Base-by-base conservation (phyloP, 2,113 vertebrate species). In the Triplophysa rosa region DNA sequence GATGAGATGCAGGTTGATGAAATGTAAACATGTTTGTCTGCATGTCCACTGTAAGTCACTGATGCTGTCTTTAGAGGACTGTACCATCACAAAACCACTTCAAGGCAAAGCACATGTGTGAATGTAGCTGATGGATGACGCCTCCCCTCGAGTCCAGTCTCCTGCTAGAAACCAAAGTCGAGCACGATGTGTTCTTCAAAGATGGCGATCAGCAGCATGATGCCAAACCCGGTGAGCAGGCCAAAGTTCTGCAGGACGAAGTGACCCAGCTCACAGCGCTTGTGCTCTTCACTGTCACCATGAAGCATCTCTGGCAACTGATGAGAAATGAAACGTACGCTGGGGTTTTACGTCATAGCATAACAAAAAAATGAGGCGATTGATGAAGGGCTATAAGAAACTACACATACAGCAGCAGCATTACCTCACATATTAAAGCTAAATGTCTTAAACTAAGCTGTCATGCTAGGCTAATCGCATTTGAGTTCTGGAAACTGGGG, bases 271-370 rank as follows among this genome's bases (percentile, higher is more conserved):
- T 96, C 95, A 88, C 95, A 97, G 54, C 95, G 94, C 83, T 96
- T 95, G 3, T 97, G 95, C 1, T 97, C 95, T 89, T 98, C 97
- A 0, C 96, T 95, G 89, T 98, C 97, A 12, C 96, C 95, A 9
- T 99, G 98, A 56, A 99, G 91, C 98, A 99, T 99, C 87, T 99
- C 98, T 42, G 98, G 98, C 85, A 99, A 92, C 98, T 99, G 85
- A 68, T 37, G 23, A 37, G 58, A 54, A 56, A 21, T 58, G 14
- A 56, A 68, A 79, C 37, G 17, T n/a, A 58, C 2, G 19, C 2
- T 19, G 19, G 19, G 17, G 8, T 58, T 58, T 21, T 9, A 19
- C 19, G 9, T 1, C 8, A 9, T 58, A 58, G 54, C 54, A 19
- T 7, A 19, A 7, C 52, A 56, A 17, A n/a, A 54, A 13, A 19